Evolutionary conservation across 2,797 vertebrate genomes (phyloP).

Genomic region (Nyctibius grandis): DNA sequence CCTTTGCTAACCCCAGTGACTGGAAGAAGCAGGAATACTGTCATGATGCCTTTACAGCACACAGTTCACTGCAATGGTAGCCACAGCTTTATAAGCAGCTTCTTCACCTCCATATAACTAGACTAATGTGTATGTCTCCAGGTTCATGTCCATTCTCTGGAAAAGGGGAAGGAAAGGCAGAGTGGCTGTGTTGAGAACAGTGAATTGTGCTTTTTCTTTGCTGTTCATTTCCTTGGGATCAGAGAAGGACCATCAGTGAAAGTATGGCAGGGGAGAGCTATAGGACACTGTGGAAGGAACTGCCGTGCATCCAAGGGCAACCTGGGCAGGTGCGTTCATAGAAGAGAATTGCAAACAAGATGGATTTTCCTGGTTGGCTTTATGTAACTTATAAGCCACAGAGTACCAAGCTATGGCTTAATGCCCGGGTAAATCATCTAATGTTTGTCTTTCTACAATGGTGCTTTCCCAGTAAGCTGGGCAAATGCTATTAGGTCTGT

Average conservation of each 20-base stretch:
- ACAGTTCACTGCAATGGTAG: not conserved
- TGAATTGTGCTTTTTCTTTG: not conserved
- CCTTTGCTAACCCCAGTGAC: not conserved
- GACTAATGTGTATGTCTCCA: not conserved
- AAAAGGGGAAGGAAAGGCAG: not conserved
- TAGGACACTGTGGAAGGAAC: not conserved
- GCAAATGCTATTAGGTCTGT: not conserved
- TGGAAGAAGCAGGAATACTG: not conserved
- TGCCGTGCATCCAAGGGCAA: not conserved
- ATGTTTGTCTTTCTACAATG: not conserved
- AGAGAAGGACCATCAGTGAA: not conserved
- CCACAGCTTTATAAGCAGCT: not conserved
- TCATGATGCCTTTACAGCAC: not conserved
- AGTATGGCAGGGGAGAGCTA: not conserved
- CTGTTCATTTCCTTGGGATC: not conserved
- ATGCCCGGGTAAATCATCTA: not conserved
- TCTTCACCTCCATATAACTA: not conserved
- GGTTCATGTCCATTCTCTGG: not conserved
- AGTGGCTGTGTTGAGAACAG: not conserved
- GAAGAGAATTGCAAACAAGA: not conserved
- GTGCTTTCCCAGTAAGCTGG: not conserved
- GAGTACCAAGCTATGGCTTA: not conserved
- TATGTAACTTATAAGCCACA: not conserved
- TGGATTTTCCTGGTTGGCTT: not conserved
- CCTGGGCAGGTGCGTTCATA: not conserved